Evolutionary conservation across 2,888 invertebrate species (phyloP), one percentile per base, ranked within the genome.

Genomic region (Hyppa rectilinea): DNA sequence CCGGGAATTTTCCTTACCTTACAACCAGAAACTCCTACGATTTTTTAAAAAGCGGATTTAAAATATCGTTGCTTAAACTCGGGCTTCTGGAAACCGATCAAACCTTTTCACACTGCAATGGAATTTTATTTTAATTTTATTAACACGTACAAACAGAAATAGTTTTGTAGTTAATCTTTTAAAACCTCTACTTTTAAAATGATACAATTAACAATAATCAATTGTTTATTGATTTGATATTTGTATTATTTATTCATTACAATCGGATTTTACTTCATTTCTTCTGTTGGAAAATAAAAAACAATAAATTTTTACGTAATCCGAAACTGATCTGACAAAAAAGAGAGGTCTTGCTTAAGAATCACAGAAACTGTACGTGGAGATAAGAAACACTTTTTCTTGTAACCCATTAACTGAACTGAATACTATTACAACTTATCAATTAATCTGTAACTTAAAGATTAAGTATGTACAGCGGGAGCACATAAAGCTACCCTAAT

Each of bases 341-440:
- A 47, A 17, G 43, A 31, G 60, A 38, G 52, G 31, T 45, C 72
- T 38, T 34, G 38, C 62, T 63, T 53, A 53, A n/a, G 52, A 62
- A 40, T 47, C 36, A 26, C 12, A 61, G 20, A 36, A 62, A 9
- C 38, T 38, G 31, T 34, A 20, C 23, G 26, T 61, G 10, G n/a
- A 62, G 31, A 53, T 53, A 63, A 63, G 38, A 14, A 53, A 36
- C 20, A 29, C 4, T 12, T 52, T 29, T 47, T 6, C 17, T 47
- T 53, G 4, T 45, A 53, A 61, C 38, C 38, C 2, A 53, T 71
- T 71, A 62, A 43, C n/a, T 38, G 20, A 36, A 26, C 29, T 7
- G 1, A 52, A 12, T 38, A 9, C 14, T 60, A 20, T 53, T 45
- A n/a, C 9, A 40, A 52, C n/a, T 34, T 14, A 53, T 31, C n/a